Evolutionary conservation across 2,797 vertebrate genomes (phyloP), one percentile per base, ranked within the genome.

Genomic region (Melanotaenia maccullochi): DNA sequence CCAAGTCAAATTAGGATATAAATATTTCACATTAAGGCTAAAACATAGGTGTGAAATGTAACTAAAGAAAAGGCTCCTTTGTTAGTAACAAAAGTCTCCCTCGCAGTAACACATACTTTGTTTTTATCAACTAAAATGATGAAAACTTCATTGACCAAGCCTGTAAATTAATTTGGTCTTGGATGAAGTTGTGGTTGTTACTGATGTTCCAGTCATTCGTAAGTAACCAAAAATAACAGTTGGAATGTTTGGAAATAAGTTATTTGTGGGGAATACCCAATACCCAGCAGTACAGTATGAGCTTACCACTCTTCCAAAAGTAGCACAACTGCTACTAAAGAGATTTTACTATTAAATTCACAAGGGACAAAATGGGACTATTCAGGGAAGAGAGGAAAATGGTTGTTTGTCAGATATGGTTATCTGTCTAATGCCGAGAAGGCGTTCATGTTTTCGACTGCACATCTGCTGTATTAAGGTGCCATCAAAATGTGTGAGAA

Each of bases 401-500:
- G 9, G 32, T 9, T 36, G 12, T 33, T 38, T 14, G 4, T 70
- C 25, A 42, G 49, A 28, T 24, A 18, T 20, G 25, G 12, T 8
- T 16, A 9, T 58, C 3, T 40, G 0, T 66, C 9, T 4, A 22
- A 5, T 25, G 12, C 52, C 24, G 18, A 54, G 13, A 25, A 13
- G 24, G 24, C 35, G 18, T 28, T 2, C 40, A 8, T 24, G 51
- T 24, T 16, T 64, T 60, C 3, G 7, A 12, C 36, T 58, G 89
- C 84, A 79, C 77, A 20, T 0, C 25, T 62, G 72, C 38, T 76
- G 76, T 62, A 20, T 83, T 83, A 14, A 64, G 0, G 49, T 59
- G 3, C 9, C 0, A 0, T 5, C 3, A 33, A 61, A 60, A 24
- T 33, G 9, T 2, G 16, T 33, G 40, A 13, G 1, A 32, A 38